Evolutionary conservation across 2,797 vertebrate species (phyloP), one percentile per base, ranked within the genome.

Genomic region (Ciconia nigra): DNA sequence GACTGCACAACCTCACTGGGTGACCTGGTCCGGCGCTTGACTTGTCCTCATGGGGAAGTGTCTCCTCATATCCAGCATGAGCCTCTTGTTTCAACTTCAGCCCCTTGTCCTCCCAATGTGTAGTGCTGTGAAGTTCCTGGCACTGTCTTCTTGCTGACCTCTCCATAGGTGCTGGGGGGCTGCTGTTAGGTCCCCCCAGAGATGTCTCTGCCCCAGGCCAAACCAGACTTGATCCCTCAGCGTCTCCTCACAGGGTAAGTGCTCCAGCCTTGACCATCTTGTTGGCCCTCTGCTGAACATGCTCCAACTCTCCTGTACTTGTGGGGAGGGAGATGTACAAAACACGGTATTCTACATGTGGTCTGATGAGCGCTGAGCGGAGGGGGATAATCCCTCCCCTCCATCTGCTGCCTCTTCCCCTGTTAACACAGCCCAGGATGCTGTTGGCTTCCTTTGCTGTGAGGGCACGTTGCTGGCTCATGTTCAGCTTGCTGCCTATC

Each of bases 91-190:
- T 63, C 72, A 39, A 7, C 77, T 83, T 70, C 57, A 81, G 44
- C 20, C 15, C 39, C 12, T 61, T 37, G 44, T 39, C 11, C 15
- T 83, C 42, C 21, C 15, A 41, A 1, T 4, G 17, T 35, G 19
- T 51, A 58, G 26, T 24, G 33, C 59, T 77, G 47, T 70, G 57
- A 83, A 66, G 31, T 29, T 42, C 65, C 42, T 89, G 47, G 22
- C 28, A 73, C 42, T 15, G 7, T 24, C 46, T 57, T 76, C 44
- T 89, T 66, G 46, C 65, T 83, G 57, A 73, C 12, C 4, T 22
- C 19, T 63, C 44, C 47, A 6, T 57, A 41, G 0, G 0, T 26
- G 6, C 44, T 35, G 11, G 4, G 15, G 6, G 3, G 15, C 10
- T 77, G 16, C 24, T 35, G 28, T 80, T 39, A 39, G 10, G 39